Percentiles rank a stretch among this genome's conserved stretches.
Evolutionary conservation across 2,888 invertebrate genomes (phyloP).

Genomic region (Troglohyphantes excavatus): DNA sequence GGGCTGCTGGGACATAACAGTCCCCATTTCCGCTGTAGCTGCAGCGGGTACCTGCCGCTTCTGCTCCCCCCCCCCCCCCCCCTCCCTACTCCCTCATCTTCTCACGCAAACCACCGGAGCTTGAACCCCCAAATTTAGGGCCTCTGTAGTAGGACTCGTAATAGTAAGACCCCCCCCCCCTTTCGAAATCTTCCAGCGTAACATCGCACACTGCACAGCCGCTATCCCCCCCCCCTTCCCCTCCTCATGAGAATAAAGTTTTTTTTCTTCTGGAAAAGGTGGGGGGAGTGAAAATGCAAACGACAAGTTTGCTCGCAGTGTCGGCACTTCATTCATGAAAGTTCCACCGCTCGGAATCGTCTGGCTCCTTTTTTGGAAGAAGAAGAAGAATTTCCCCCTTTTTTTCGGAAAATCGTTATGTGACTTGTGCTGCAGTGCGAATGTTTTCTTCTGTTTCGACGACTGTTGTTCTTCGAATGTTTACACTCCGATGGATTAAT

Average conservation of each 20-base stretch:
- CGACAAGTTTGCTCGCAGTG: conserved; percentile 54
- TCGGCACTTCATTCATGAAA: conserved; percentile 75
- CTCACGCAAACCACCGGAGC: conserved; percentile 78
- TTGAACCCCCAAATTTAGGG: conserved; percentile 43
- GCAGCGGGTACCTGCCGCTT: conserved; percentile 56
- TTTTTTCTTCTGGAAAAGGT: background rate
- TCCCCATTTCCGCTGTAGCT: conserved; percentile 69
- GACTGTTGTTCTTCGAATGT: too few species aligned
- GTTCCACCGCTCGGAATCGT: conserved; percentile 39
- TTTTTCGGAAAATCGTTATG: conserved; percentile 8
- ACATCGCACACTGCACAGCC: conserved; percentile 66
- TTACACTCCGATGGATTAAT: too few species aligned
- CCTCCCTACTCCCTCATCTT: conserved; percentile 45
- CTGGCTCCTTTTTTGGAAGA: background rate
- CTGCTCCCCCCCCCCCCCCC: background rate
- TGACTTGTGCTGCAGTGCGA: background rate
- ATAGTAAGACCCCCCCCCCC: conserved; percentile 33
- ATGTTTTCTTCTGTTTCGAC: background rate
- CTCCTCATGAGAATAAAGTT: conserved; percentile 33
- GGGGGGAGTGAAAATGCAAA: conserved; percentile 46
- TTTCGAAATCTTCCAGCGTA: conserved; percentile 67
- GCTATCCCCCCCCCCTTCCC: conserved; percentile 16
- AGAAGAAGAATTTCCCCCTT: conserved; percentile 24
- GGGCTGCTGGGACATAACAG: conserved; percentile 57
- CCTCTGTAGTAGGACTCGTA: conserved; percentile 63